Base-by-base conservation (phyloP, 2,797 vertebrate species). In the Enteromius paludinosus region DNA sequence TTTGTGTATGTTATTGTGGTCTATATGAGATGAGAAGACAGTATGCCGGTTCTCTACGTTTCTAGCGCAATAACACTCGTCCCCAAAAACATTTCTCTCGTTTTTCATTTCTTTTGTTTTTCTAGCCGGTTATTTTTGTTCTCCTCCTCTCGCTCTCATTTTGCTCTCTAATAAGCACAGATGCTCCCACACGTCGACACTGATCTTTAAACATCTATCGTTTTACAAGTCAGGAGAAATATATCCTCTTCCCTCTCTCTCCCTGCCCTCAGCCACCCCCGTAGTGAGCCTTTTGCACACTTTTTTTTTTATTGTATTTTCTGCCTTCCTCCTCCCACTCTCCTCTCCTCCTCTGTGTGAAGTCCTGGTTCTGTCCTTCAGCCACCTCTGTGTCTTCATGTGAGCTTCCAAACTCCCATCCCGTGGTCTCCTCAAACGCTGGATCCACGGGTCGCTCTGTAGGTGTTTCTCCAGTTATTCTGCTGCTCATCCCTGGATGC, bases 331-430 rank as follows among this genome's bases (percentile, higher is more conserved):
- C 66, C 83, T 84, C 83, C 83, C 71, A 84, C 77, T 74, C 77
- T 81, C 20, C 65, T 79, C 77, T 81, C 78, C 62, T 45, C 49
- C 69, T 79, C 70, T 72, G 47, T 65, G 62, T 79, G 73, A 79
- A 83, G 77, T 83, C 81, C 72, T 69, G 45, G 64, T 77, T 83
- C 25, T 77, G 81, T 83, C 78, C 81, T 79, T 79, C 69, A 78
- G 49, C 56, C 45, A 69, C 73, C 78, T 78, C 61, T 78, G 54
- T 87, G 80, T 84, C 83, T 84, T 86, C 62, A 68, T 84, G 54
- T 71, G n/a, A 73, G 79, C 79, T 82, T 87, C 59, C 79, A 86
- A 82, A 82, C 75, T 65, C 82, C 14, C 65, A 84, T 82, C 65
- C 66, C 20, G 2, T 76, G 73, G 43, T 59, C 59, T 64, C 79